phyloP scores from a whole-genome alignment of 2,888 invertebrate species.

The Stratiomys singularior region DNA sequence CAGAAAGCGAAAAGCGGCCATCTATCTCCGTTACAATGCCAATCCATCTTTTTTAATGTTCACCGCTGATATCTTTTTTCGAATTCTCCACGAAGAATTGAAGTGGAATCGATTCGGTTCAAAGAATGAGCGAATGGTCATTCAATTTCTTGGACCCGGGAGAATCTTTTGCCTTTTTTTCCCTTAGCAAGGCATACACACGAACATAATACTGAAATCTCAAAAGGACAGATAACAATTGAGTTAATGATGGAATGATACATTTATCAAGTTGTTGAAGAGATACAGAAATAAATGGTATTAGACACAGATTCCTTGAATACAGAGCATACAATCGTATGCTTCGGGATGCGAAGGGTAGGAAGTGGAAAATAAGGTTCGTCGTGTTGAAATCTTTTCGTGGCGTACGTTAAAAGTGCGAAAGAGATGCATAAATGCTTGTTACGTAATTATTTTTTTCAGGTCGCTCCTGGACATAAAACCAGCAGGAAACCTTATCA shows the following conservation, averaged over 20 bases:
- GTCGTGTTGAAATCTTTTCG: too few relatives aligned
- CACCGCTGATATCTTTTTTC: conserved; percentile 35
- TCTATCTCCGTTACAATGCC: conserved; percentile 42
- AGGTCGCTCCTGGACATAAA: too few relatives aligned
- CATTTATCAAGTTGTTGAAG: conserved; percentile 46
- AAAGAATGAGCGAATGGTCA: background rate
- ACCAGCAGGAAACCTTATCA: too few relatives aligned
- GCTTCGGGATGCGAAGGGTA: too few relatives aligned
- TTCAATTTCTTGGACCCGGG: conserved; percentile 1
- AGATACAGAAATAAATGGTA: background rate
- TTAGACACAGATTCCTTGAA: too few relatives aligned
- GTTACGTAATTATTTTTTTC: too few relatives aligned
- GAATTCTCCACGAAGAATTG: conserved; percentile 15
- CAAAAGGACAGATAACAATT: conserved; percentile 45
- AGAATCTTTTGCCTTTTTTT: background rate
- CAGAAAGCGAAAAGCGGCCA: conserved; percentile 31
- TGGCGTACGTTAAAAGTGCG: too few relatives aligned
- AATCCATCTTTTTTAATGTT: conserved; percentile 42
- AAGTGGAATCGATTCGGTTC: conserved; percentile 33
- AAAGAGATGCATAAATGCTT: too few relatives aligned
- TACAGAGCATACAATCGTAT: too few relatives aligned
- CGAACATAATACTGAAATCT: background rate
- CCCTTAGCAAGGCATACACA: background rate
- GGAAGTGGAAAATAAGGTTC: too few relatives aligned
- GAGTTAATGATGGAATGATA: conserved; percentile 49